A percentile compares a stretch with the other conserved stretches of the same genome.
These are phyloP conservation scores for Atta cephalotes DNA, from an alignment of 1,140 invertebrate genomes.

Conservation along the genomic window DNA sequence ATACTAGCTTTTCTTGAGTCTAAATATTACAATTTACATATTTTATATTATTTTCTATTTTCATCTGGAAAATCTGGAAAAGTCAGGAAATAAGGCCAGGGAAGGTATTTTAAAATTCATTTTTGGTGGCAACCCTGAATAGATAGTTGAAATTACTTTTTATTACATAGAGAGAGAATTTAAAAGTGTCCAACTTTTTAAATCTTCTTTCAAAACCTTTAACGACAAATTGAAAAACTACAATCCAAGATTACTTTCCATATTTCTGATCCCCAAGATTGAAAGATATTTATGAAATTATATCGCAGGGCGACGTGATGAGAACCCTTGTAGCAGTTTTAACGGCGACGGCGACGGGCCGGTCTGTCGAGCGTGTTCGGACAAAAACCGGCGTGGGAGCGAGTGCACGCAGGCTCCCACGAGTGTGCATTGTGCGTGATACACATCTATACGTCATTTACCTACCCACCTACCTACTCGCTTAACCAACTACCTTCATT, in stretches of 20 bases:
- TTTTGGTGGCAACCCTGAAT: no score
- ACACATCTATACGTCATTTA: conserved; percentile 84
- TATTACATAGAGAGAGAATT: not conserved
- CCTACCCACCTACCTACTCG: conserved; percentile 80
- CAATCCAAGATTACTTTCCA: not conserved
- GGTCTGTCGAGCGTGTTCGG: conserved; percentile 73
- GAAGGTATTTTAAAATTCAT: no score
- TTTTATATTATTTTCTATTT: no score
- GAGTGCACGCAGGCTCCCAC: conserved; percentile 83
- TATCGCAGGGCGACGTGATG: conserved; percentile 70
- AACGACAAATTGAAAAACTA: not conserved
- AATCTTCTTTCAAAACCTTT: not conserved
- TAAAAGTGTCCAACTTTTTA: not conserved
- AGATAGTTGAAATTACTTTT: not conserved
- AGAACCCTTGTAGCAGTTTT: conserved; percentile 82
- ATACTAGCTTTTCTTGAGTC: no score
- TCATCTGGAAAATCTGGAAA: no score
- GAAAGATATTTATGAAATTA: conserved; percentile 27
- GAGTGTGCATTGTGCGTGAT: conserved; percentile 83
- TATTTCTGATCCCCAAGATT: not conserved
- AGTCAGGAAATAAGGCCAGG: no score
- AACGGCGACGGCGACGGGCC: conserved; percentile 71
- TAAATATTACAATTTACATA: no score
- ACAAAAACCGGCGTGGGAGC: conserved; percentile 84
- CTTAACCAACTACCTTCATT: conserved; percentile 72